These are phyloP conservation scores for Acanthosepion lycidas DNA, from an alignment of 2,888 invertebrate genomes.

Conservation along the genomic window DNA sequence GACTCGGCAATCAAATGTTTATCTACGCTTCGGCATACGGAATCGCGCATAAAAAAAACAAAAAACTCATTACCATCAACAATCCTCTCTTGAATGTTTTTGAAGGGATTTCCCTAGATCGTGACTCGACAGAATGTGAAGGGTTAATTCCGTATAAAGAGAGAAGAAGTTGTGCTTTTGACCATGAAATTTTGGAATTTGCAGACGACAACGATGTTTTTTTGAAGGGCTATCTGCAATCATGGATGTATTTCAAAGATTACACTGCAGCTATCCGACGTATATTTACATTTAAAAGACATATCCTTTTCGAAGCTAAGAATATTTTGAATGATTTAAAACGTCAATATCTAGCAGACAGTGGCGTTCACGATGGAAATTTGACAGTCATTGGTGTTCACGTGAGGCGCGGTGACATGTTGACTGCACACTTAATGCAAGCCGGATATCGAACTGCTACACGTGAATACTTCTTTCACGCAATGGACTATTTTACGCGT, in stretches of 20 bases:
- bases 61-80: too few species aligned
- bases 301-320: neutral
- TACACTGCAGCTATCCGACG: neutral
- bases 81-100: neutral
- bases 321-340: neutral
- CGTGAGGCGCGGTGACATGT: neutral
- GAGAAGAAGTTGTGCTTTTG: neutral
- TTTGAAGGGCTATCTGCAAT: neutral
- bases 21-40: too few species aligned
- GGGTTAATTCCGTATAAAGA: neutral
- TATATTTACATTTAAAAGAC: neutral
- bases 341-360: neutral
- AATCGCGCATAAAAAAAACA: neutral
- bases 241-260: neutral
- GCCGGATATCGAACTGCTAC: neutral
- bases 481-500: constrained; percentile 5
- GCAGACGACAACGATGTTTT: neutral
- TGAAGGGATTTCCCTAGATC: neutral
- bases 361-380: neutral
- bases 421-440: neutral
- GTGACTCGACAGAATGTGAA: neutral
- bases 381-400: neutral
- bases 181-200: neutral
- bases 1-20: too few species aligned
- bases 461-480: neutral